A percentile compares a stretch with the other conserved stretches of the same genome.
These are phyloP conservation scores for Plagiodera versicolora DNA, from an alignment of 2,888 invertebrate genomes.

Conservation along the genomic window DNA sequence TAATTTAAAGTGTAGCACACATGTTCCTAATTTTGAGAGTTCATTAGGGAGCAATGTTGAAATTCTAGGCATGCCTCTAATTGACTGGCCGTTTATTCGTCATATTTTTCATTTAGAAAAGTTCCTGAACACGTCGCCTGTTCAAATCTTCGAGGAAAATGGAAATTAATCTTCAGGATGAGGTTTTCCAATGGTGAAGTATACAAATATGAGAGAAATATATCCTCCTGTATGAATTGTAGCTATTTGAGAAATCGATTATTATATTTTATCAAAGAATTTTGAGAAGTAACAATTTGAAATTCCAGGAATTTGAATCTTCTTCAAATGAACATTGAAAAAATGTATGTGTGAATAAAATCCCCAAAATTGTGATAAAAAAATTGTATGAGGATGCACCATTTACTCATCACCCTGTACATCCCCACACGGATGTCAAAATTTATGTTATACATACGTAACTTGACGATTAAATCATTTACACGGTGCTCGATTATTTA, in stretches of 20 bases:
- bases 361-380: too few relatives aligned
- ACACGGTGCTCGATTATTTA: constrained; percentile 40
- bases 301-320: too few relatives aligned
- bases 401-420: constrained; percentile 11
- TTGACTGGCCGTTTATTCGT: constrained; percentile 36
- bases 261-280: too few relatives aligned
- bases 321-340: too few relatives aligned
- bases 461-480: constrained; percentile 38
- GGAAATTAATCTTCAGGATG: neutral
- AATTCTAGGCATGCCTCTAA: constrained; percentile 39
- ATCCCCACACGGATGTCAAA: constrained; percentile 14
- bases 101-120: constrained; percentile 33
- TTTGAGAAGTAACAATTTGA: too few relatives aligned
- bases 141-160: neutral
- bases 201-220: too few relatives aligned
- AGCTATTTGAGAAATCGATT: too few relatives aligned
- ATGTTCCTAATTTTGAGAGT: constrained; percentile 26
- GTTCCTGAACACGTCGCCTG: constrained; percentile 2
- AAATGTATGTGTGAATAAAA: too few relatives aligned
- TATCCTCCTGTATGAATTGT: too few relatives aligned
- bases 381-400: too few relatives aligned
- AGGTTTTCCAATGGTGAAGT: too few relatives aligned
- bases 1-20: constrained; percentile 23
- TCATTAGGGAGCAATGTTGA: constrained; percentile 31
- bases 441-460: constrained; percentile 37